Evolutionary conservation across 2,888 invertebrate genomes (phyloP), one percentile per base, ranked within the genome.

Genomic region (Pegoplata infirma): DNA sequence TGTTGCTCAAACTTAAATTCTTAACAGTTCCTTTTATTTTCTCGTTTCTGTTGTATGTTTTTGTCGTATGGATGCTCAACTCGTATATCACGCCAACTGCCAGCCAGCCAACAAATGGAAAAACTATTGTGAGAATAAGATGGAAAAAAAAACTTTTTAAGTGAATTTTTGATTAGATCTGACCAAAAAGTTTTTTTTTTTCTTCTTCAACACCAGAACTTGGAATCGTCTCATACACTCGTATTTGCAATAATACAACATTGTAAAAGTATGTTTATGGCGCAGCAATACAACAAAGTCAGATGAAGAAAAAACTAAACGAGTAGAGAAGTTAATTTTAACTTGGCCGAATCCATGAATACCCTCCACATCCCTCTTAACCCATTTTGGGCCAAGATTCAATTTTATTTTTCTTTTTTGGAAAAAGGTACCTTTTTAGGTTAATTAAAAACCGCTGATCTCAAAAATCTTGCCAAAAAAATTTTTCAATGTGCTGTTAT

Each of bases 81-180:
- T 73, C 40, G 73, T 64, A 53, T 53, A 69, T 64, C 47, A 64
- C 67, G 68, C 68, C 74, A 61, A n/a, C 58, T 64, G 64, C 64
- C 66, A 74, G 69, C 76, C 58, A 67, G 64, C 64, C 66, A 74
- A 71, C 76, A 78, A 81, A 81, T 81, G 72, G 75, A 81, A 82
- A n/a, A 82, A 80, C 80, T 82, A 81, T 77, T 77, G 80, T 76
- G 69, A 67, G 63, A 21, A 51, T 40, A 49, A 75, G 44, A 55
- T 3, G 16, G 16, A 44, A 21, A 64, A 67, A 79, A 36, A 83
- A 86, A 86, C 83, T 86, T 86, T 86, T 86, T 87, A 86, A 86
- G 86, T 86, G 87, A 87, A 86, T 86, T 86, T 86, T 86, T 86
- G 86, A 86, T 86, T 86, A 86, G 86, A 87, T 86, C 86, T 85